These are phyloP conservation scores for Sebastes kiyomatsui DNA, from an alignment of 2,797 vertebrate species.

Conservation along the genomic window DNA sequence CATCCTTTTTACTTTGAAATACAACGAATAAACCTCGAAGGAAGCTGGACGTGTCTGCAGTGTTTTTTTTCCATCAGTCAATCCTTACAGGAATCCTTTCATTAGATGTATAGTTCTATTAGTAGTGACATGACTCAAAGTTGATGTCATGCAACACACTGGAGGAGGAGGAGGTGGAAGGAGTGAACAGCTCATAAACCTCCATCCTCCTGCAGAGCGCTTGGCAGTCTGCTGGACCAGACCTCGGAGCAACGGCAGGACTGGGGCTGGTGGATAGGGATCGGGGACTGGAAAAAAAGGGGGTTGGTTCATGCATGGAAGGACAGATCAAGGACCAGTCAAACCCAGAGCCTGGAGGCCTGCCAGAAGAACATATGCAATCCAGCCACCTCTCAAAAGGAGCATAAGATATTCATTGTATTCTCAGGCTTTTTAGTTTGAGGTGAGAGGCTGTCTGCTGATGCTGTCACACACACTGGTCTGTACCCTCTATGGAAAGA, in stretches of 20 bases:
- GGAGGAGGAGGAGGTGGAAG: slow-evolving; percentile 51
- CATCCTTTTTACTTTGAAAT: slow-evolving; percentile 24
- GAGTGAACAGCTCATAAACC: slow-evolving; percentile 65
- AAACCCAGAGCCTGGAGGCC: not conserved
- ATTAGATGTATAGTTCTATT: slow-evolving; percentile 68
- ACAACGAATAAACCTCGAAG: not conserved
- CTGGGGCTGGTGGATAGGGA: slow-evolving; percentile 23
- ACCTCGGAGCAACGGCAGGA: slow-evolving; percentile 21
- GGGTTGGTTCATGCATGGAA: slow-evolving; percentile 20
- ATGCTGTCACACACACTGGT: slow-evolving; percentile 11
- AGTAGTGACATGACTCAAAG: slow-evolving; percentile 59
- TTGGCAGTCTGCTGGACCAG: slow-evolving; percentile 58
- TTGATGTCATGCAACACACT: slow-evolving; percentile 64
- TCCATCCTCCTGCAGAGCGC: slow-evolving; percentile 49
- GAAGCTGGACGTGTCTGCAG: slow-evolving; percentile 31
- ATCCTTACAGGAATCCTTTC: slow-evolving; percentile 63
- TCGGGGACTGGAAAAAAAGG: slow-evolving; percentile 41
- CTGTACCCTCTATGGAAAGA: not conserved
- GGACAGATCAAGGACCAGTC: slow-evolving; percentile 41
- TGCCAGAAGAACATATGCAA: slow-evolving; percentile 32
- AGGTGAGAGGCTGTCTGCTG: slow-evolving; percentile 23
- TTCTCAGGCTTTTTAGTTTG: not conserved
- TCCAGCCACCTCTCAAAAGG: slow-evolving; percentile 14
- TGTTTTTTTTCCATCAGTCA: slow-evolving; percentile 49
- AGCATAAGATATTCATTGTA: slow-evolving; percentile 24